A percentile compares a stretch with the other conserved stretches of the same genome.
These are phyloP conservation scores for Aelia acuminata DNA, from an alignment of 2,888 invertebrate species.

Conservation along the genomic window DNA sequence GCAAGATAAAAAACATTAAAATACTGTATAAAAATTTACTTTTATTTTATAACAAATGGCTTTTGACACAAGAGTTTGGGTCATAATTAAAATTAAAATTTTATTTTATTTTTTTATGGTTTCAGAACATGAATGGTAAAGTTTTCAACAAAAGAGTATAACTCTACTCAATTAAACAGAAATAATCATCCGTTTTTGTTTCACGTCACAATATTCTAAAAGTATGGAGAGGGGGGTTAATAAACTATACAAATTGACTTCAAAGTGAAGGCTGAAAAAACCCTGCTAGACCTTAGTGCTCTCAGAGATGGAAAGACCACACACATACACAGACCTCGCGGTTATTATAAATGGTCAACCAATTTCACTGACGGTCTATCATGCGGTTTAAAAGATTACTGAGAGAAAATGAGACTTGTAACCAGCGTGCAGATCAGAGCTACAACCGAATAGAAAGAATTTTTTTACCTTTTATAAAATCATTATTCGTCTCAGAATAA, in stretches of 20 bases:
- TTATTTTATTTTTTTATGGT: too few relatives aligned
- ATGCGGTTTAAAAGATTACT: slow-evolving; percentile 11
- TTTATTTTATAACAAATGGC: too few relatives aligned
- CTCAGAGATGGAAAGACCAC: background rate
- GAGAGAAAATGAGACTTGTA: background rate
- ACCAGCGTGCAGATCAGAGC: background rate
- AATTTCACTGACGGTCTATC: background rate
- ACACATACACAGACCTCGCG: slow-evolving; percentile 8
- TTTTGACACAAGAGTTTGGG: too few relatives aligned
- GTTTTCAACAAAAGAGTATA: too few relatives aligned
- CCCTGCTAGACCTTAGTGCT: background rate
- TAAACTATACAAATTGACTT: background rate
- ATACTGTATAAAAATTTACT: too few relatives aligned
- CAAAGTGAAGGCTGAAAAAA: background rate
- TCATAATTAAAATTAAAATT: too few relatives aligned
- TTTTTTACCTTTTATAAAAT: background rate
- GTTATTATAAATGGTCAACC: background rate
- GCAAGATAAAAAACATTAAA: too few relatives aligned
- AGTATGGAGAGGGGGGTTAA: background rate
- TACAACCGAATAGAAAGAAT: background rate
- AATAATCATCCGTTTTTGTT: too few relatives aligned
- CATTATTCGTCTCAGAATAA: background rate
- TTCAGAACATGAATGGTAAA: too few relatives aligned
- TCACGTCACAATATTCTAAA: too few relatives aligned
- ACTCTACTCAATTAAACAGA: too few relatives aligned